phyloP scores from a whole-genome alignment of 2,113 vertebrate genomes.

The Rhea pennata region DNA sequence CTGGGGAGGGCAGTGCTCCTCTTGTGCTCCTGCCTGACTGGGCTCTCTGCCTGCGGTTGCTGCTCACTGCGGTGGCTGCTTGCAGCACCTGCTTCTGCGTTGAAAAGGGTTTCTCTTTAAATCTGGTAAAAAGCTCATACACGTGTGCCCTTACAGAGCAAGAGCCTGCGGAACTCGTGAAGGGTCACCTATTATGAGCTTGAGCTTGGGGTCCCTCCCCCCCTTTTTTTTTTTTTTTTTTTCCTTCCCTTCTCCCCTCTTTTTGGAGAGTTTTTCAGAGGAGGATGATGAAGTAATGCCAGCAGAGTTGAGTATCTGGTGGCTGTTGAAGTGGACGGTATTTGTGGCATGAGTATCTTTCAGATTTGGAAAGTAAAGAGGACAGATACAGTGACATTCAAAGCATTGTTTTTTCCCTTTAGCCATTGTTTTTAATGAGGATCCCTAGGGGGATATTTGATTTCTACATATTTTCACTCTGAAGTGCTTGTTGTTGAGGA shows the following conservation, averaged over 20 bases:
- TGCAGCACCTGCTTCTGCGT: constrained; percentile 24
- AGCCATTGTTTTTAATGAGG: not conserved
- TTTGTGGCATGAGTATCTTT: not conserved
- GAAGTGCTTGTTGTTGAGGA: constrained; percentile 13
- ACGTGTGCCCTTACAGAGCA: accelerated
- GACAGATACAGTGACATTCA: not conserved
- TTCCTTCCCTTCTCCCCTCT: not conserved
- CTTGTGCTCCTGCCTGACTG: not conserved
- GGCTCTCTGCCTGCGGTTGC: not conserved
- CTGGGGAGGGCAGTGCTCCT: not conserved
- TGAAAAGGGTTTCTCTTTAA: not conserved
- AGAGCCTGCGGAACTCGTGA: not conserved
- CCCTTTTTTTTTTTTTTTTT: too few relatives aligned
- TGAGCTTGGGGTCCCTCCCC: not conserved
- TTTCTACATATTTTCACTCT: constrained; percentile 13
- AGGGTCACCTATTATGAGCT: not conserved
- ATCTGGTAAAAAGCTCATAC: not conserved
- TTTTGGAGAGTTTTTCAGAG: not conserved
- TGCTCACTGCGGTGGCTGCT: not conserved
- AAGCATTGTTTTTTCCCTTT: not conserved
- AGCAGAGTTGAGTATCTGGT: not conserved
- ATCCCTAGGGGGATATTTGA: constrained; percentile 39
- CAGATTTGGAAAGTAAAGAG: not conserved
- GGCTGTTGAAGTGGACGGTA: not conserved
- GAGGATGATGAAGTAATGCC: not conserved